phyloP scores from a whole-genome alignment of 2,888 invertebrate species.

The Xanthia icteritia region DNA sequence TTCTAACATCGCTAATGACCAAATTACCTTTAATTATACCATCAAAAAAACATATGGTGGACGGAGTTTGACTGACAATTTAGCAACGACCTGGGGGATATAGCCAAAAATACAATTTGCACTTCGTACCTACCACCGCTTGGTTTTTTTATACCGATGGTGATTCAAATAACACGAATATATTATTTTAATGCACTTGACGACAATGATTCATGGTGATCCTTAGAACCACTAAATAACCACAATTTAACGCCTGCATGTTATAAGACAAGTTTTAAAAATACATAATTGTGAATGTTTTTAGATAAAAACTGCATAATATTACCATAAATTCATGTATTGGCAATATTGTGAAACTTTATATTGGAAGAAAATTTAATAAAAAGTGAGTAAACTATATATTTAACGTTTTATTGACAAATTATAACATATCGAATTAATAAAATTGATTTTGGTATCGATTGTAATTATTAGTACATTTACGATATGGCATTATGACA shows the following conservation, averaged over 20 bases:
- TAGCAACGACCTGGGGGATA: slow-evolving; percentile 82
- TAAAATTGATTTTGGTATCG: slow-evolving; percentile 57
- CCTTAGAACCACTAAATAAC: slow-evolving; percentile 56
- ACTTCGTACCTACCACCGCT: slow-evolving; percentile 59
- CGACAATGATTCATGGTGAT: slow-evolving; percentile 65
- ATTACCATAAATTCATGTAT: slow-evolving; percentile 64
- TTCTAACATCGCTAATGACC: slow-evolving; percentile 47
- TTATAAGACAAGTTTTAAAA: slow-evolving; percentile 54
- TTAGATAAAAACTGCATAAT: slow-evolving; percentile 58
- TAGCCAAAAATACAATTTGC: slow-evolving; percentile 80
- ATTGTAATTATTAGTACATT: slow-evolving; percentile 60
- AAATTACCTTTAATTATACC: slow-evolving; percentile 64
- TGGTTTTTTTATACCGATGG: slow-evolving; percentile 19
- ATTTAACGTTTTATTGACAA: slow-evolving; percentile 60
- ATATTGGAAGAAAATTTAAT: slow-evolving; percentile 54
- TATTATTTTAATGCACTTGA: slow-evolving; percentile 62
- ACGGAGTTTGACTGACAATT: slow-evolving; percentile 65
- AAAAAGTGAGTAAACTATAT: slow-evolving; percentile 53
- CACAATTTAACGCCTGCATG: slow-evolving; percentile 55
- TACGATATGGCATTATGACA: slow-evolving; percentile 45
- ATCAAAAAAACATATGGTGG: slow-evolving; percentile 66
- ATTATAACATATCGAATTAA: slow-evolving; percentile 57
- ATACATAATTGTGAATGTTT: slow-evolving; percentile 58
- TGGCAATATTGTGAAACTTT: slow-evolving; percentile 50
- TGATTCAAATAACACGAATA: slow-evolving; percentile 73